Evolutionary conservation across 2,888 invertebrate genomes (phyloP).

Genomic region (Helleia helle): DNA sequence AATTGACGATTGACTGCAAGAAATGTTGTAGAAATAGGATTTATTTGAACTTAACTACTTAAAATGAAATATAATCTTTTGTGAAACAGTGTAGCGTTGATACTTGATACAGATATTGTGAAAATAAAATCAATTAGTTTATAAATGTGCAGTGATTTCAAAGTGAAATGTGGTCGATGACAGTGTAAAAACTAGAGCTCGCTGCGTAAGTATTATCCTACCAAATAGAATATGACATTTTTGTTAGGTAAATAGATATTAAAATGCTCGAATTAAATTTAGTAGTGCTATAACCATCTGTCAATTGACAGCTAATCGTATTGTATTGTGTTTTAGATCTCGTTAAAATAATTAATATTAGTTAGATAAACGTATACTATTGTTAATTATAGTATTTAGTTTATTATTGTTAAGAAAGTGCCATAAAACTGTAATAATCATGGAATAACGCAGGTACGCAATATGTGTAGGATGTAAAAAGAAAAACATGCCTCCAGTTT

Average conservation of each 20-base stretch:
- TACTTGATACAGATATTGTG: constrained; percentile 2
- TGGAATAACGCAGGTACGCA: constrained; percentile 33
- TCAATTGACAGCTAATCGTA: constrained; percentile 28
- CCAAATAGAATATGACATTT: constrained; percentile 29
- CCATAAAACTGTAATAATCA: constrained; percentile 39
- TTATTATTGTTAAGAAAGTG: constrained; percentile 43
- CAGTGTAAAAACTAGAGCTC: constrained; percentile 58
- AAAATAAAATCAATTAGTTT: constrained; percentile 18
- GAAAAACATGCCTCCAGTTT: constrained; percentile 53
- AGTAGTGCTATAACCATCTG: constrained; percentile 35
- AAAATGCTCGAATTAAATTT: constrained; percentile 25
- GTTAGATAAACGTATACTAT: neutral
- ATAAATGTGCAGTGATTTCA: constrained; percentile 39
- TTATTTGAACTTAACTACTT: constrained; percentile 30
- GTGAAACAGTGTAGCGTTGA: constrained; percentile 25
- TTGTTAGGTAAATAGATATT: constrained; percentile 15
- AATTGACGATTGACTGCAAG: constrained; percentile 40
- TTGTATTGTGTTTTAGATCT: constrained; percentile 26
- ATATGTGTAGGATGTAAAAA: constrained; percentile 27
- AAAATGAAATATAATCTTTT: constrained; percentile 30
- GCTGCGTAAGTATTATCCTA: constrained; percentile 63
- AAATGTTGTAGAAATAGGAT: constrained; percentile 41
- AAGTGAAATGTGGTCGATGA: constrained; percentile 68
- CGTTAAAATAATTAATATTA: constrained; percentile 20
- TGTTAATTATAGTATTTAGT: constrained; percentile 38